Evolutionary conservation across 2,113 vertebrate species (phyloP), one percentile per base, ranked within the genome.

Genomic region (Catharus minimus): DNA sequence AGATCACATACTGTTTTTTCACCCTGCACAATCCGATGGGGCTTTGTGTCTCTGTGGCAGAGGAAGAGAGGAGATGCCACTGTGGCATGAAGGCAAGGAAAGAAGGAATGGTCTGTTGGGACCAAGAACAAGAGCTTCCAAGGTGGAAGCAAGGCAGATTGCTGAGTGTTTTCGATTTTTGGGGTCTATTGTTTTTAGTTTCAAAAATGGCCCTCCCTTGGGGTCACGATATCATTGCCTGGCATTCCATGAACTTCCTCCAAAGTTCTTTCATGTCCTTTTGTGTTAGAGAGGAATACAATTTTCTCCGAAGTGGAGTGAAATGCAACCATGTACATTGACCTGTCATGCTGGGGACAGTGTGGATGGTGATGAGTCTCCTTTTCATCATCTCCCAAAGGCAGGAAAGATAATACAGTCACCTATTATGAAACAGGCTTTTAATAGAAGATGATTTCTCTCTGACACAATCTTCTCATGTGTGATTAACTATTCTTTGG

Each of bases 361-460:
- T 3, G 13, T 56, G 73, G 28, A 72, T 77, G 44, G 36, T 74
- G 82, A 81, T 64, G 62, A 88, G 49, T 38, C 44, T 58, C 22
- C 33, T 84, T 90, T 81, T 86, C 47, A 52, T 61, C 73, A 86
- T 71, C 60, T 88, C 33, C 76, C 30, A 50, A 65, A 86, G 53
- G 50, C 62, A 65, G 46, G 30, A 61, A 89, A 68, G 62, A 53
- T 60, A 92, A 89, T 44, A 78, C 24, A 73, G 66, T 69, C 55
- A 66, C 62, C 43, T 87, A 52, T 69, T 92, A 82, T n/a, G 69
- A 82, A 94, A 84, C 5, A 52, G 47, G 7, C 60, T 90, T 95
- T 92, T 92, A 82, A 79, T 87, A 82, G 89, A 76, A 80, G 15
- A 55, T 92, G 66, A 92, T 77, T 83, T 89, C 38, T 76, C 56